phyloP scores from a whole-genome alignment of 2,797 vertebrate genomes.

The Apodemus agrarius region DNA sequence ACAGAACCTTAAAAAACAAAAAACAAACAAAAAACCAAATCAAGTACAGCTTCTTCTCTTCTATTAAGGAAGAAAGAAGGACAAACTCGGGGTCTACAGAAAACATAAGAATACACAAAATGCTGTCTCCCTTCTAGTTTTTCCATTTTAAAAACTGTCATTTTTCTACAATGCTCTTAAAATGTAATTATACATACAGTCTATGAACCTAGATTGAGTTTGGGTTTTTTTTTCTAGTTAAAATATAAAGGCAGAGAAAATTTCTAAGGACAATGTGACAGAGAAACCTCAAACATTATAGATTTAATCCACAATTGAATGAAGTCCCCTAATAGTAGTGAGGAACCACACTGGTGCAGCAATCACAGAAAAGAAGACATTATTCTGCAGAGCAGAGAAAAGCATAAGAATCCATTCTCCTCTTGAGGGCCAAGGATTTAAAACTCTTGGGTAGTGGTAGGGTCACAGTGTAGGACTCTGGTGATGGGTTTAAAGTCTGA shows the following conservation, averaged over 20 bases:
- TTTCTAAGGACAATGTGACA: neutral
- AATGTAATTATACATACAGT: neutral
- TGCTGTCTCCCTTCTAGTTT: neutral
- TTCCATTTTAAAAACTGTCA: neutral
- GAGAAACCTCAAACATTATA: neutral
- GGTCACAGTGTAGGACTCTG: no score
- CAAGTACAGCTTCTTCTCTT: neutral
- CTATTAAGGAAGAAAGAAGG: conserved; percentile 12
- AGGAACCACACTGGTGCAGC: neutral
- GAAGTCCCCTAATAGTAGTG: neutral
- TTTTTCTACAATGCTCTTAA: neutral
- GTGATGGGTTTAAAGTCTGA: no score
- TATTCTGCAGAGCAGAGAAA: neutral
- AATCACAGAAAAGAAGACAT: neutral
- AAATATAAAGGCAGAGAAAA: neutral
- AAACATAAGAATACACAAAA: neutral
- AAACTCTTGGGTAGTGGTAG: neutral
- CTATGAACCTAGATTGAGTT: neutral
- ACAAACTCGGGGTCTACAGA: neutral
- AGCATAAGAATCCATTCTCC: neutral
- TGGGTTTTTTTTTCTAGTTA: neutral
- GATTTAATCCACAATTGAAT: neutral
- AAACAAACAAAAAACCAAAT: neutral
- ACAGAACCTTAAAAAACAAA: neutral
- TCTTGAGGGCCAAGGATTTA: neutral